Conservation (phyloP, 64 coral and sea anemone species). For the Porites australiensis region DNA sequence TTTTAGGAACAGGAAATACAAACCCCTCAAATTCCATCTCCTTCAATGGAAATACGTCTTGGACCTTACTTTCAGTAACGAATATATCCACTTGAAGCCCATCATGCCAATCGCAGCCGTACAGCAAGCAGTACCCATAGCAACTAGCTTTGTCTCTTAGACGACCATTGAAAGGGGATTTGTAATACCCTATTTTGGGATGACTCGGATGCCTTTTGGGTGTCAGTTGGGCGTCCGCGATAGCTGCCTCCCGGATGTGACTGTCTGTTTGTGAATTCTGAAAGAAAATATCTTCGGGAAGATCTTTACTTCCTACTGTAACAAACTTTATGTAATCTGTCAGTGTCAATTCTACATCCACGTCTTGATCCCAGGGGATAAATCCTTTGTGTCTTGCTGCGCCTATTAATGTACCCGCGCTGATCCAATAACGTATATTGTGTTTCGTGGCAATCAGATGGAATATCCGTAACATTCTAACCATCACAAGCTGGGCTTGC, state of each 20-base stretch:
- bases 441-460: constrained; percentile 44
- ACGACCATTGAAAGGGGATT: background rate
- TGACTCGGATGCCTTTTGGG: background rate
- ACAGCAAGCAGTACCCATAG: constrained; percentile 27
- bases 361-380: constrained; percentile 70
- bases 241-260: background rate
- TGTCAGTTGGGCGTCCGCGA: too few relatives aligned
- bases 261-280: constrained; percentile 46
- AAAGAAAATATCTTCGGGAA: constrained; percentile 54
- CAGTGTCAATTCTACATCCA: constrained; percentile 48
- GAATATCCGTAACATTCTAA: constrained; percentile 53
- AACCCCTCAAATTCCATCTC: constrained; percentile 69
- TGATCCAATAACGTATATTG: constrained; percentile 53
- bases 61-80: constrained; percentile 13
- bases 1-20: constrained; percentile 38
- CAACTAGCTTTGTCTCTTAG: constrained; percentile 43
- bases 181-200: background rate
- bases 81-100: constrained; percentile 63
- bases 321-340: constrained; percentile 51
- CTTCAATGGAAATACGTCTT: constrained; percentile 16
- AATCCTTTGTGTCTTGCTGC: constrained; percentile 68
- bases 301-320: constrained; percentile 25
- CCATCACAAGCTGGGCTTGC: constrained; percentile 46
- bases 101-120: constrained; percentile 49
- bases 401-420: constrained; percentile 46